Evolutionary conservation across 2,888 invertebrate species (phyloP).

Genomic region (Oxytorus armatus): DNA sequence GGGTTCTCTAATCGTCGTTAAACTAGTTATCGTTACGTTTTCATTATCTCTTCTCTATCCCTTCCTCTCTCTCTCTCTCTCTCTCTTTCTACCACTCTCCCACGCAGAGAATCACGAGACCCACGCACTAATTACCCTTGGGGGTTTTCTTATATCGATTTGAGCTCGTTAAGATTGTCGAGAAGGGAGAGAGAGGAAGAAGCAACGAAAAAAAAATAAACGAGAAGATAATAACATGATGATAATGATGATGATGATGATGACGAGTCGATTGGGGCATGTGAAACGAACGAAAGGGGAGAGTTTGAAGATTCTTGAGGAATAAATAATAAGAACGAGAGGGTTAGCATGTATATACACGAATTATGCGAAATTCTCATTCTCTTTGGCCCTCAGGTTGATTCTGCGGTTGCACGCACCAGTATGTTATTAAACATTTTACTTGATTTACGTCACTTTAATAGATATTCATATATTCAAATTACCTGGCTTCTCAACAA

Average conservation of each 20-base stretch:
- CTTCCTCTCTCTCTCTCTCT: conserved; percentile 8
- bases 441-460: conserved; percentile 75
- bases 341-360: background rate
- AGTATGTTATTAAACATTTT: conserved; percentile 75
- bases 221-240: conserved; percentile 28
- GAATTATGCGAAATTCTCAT: conserved; percentile 57
- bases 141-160: conserved; percentile 64
- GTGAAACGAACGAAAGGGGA: conserved; percentile 9
- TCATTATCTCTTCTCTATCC: conserved; percentile 73
- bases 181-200: conserved; percentile 28
- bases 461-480: conserved; percentile 78
- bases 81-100: background rate
- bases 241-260: conserved; percentile 13
- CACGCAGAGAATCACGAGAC: conserved; percentile 9
- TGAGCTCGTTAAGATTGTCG: conserved; percentile 56
- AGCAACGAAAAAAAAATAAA: conserved; percentile 18
- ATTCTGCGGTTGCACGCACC: conserved; percentile 45
- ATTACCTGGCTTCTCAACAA: conserved; percentile 65
- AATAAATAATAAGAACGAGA: conserved; percentile 33
- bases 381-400: conserved; percentile 32
- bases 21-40: conserved; percentile 66
- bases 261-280: conserved; percentile 2
- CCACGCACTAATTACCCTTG: conserved; percentile 63
- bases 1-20: conserved; percentile 64
- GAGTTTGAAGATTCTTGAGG: conserved; percentile 33